phyloP scores from a whole-genome alignment of 2,888 invertebrate genomes.

The Cataglyphis albicans region DNA sequence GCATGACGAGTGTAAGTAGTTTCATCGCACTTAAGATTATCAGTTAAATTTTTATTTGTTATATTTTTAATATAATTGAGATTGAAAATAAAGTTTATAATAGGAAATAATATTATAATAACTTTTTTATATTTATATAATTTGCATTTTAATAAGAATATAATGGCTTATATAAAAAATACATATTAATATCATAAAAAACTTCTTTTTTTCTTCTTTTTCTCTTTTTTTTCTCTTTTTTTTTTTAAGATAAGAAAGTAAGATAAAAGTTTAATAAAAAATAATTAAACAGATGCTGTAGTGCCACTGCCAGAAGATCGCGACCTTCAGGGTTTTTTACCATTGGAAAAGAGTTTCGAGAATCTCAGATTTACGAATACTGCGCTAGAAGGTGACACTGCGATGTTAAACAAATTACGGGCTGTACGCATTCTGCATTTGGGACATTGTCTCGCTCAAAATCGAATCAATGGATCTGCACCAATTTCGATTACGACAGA shows the following conservation, averaged over 20 bases:
- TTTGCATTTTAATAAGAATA: neutral
- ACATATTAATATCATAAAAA: neutral
- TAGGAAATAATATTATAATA: neutral
- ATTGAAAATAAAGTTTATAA: neutral
- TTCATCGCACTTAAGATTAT: neutral
- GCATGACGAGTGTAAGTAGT: conserved; percentile 87
- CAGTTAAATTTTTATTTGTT: neutral
- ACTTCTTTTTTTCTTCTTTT: neutral
- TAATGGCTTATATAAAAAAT: neutral
- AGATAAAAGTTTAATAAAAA: neutral
- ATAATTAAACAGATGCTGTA: conserved; percentile 86
- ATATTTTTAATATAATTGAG: conserved; percentile 6
- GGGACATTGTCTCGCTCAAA: conserved; percentile 86
- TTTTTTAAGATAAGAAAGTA: neutral
- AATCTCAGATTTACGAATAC: conserved; percentile 87
- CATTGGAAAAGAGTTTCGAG: conserved; percentile 89
- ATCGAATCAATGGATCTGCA: conserved; percentile 83
- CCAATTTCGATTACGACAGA: conserved; percentile 81
- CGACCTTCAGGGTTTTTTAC: conserved; percentile 93
- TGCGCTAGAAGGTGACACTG: conserved; percentile 84
- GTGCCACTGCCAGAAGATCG: conserved; percentile 93
- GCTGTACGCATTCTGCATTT: conserved; percentile 87
- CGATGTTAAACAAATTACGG: conserved; percentile 86
- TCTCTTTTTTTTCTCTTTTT: too few species aligned
- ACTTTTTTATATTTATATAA: neutral